Evolutionary conservation across 2,888 invertebrate genomes (phyloP).

Genomic region (Oligia fasciuncula): DNA sequence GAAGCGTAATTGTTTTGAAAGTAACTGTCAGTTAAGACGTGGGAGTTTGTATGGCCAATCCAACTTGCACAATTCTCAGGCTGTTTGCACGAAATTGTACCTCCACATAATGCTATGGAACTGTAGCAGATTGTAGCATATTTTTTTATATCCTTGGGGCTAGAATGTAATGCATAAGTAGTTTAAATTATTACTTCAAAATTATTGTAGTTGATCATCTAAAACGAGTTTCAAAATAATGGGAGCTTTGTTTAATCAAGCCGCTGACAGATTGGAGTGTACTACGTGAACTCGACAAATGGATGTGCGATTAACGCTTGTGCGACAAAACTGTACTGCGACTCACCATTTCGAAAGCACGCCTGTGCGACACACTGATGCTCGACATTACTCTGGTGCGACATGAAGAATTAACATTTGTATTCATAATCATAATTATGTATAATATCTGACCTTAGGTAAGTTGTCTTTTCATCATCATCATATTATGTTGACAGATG

Average conservation of each 20-base stretch:
- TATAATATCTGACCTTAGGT: too few species aligned
- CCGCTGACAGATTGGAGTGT: background rate
- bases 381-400: too few species aligned
- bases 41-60: constrained; percentile 77
- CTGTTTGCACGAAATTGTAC: constrained; percentile 78
- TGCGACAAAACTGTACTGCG: too few species aligned
- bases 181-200: background rate
- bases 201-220: background rate
- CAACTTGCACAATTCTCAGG: constrained; percentile 77
- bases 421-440: too few species aligned
- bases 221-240: background rate
- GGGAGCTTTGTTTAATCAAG: background rate
- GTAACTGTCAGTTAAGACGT: constrained; percentile 79
- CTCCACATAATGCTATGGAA: constrained; percentile 60
- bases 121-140: background rate
- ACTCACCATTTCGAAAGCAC: too few species aligned
- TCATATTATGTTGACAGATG: background rate
- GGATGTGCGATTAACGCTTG: too few species aligned
- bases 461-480: background rate
- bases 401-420: too few species aligned
- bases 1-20: constrained; percentile 81
- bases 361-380: too few species aligned
- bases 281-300: too few species aligned
- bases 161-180: background rate
- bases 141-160: background rate